Percentiles rank a stretch among this genome's conserved stretches.
Conservation (phyloP, 1,140 invertebrate genomes). For the Atta cephalotes region DNA sequence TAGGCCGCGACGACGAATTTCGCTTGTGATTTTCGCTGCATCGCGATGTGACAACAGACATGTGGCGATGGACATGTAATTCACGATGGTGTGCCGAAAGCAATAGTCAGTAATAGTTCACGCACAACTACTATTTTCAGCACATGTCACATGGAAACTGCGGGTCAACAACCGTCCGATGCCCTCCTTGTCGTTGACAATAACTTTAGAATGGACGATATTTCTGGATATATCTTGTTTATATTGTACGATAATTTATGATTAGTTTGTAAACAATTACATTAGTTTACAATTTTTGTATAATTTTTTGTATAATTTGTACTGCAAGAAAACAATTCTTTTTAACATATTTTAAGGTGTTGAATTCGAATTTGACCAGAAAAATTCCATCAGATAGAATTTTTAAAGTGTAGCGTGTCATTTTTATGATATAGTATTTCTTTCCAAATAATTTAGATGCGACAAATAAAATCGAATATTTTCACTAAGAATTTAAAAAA, state of each 20-base stretch:
- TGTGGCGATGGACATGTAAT: conserved; percentile 41
- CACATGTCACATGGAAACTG: not conserved
- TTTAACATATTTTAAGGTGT: too few species aligned
- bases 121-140: conserved; percentile 1
- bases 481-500: too few species aligned
- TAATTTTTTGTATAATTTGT: too few species aligned
- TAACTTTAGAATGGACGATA: not conserved
- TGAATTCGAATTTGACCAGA: too few species aligned
- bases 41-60: not conserved
- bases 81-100: conserved; percentile 13
- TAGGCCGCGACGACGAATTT: conserved; percentile 18
- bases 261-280: not conserved
- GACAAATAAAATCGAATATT: too few species aligned
- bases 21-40: conserved; percentile 35
- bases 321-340: too few species aligned
- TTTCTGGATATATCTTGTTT: not conserved
- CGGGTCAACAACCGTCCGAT: not conserved
- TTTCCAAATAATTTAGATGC: too few species aligned
- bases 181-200: not conserved
- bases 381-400: too few species aligned
- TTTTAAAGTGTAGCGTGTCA: too few species aligned
- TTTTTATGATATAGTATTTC: too few species aligned
- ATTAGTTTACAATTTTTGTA: too few species aligned
- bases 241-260: not conserved
- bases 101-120: conserved; percentile 31